A percentile compares a stretch with the other conserved stretches of the same genome.
These are phyloP conservation scores for Leptinotarsa lineolata DNA, from an alignment of 1,140 invertebrate genomes.

Conservation along the genomic window DNA sequence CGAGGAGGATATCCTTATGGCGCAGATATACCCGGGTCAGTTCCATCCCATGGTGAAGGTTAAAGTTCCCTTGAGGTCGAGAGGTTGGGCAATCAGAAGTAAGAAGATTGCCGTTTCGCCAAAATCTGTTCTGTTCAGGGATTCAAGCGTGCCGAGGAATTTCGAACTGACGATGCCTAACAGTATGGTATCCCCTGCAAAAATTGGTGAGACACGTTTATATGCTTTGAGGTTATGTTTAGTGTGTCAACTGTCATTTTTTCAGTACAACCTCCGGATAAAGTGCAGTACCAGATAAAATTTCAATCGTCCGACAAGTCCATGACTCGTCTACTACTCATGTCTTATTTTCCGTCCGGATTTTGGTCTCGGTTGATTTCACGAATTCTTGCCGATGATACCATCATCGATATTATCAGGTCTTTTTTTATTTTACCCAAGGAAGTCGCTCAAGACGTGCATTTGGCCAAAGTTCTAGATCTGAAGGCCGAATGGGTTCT, in stretches of 20 bases:
- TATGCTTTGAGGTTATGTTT: too few relatives aligned
- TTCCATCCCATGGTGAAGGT: slow-evolving; percentile 57
- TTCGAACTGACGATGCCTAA: slow-evolving; percentile 49
- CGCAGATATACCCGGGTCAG: slow-evolving; percentile 52
- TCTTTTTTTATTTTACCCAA: slow-evolving; percentile 69
- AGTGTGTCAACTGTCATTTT: background rate
- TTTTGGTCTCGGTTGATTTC: slow-evolving; percentile 97
- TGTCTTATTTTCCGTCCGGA: slow-evolving; percentile 97
- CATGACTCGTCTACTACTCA: slow-evolving; percentile 74
- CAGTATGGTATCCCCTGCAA: slow-evolving; percentile 28
- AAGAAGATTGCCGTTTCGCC: slow-evolving; percentile 65
- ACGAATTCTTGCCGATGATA: slow-evolving; percentile 87
- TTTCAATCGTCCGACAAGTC: slow-evolving; percentile 51
- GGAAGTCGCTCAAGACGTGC: slow-evolving; percentile 68
- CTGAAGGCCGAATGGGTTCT: slow-evolving; percentile 87
- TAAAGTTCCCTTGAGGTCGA: slow-evolving; percentile 71
- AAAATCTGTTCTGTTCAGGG: slow-evolving; percentile 56
- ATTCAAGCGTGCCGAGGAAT: slow-evolving; percentile 36
- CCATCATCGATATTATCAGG: slow-evolving; percentile 80
- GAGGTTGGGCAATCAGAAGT: slow-evolving; percentile 68
- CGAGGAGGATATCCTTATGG: slow-evolving; percentile 68
- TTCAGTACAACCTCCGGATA: slow-evolving; percentile 34
- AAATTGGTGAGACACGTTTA: background rate
- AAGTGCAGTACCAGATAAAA: slow-evolving; percentile 49
- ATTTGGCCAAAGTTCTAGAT: slow-evolving; percentile 67